Percentiles rank a stretch among this genome's conserved stretches.
Evolutionary conservation across 1,140 invertebrate genomes (phyloP).

Genomic region (Megathymus violae): DNA sequence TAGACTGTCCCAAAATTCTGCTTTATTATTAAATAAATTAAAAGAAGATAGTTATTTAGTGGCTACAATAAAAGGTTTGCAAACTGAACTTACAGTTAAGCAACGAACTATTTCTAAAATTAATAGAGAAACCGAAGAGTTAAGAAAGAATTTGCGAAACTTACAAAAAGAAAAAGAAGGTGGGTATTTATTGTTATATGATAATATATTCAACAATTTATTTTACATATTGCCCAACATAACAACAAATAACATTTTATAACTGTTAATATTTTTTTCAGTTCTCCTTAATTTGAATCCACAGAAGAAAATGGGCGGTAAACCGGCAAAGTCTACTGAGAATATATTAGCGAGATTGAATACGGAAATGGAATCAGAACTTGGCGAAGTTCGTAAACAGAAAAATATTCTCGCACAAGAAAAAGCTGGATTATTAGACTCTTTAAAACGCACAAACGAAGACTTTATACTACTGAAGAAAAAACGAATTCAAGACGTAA

Average conservation of each 20-base stretch:
- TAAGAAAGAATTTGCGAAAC: slow-evolving; percentile 89
- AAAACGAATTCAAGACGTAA: slow-evolving; percentile 90
- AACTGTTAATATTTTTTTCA: slow-evolving; percentile 46
- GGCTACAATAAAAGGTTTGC: slow-evolving; percentile 90
- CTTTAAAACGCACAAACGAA: slow-evolving; percentile 86
- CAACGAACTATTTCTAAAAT: slow-evolving; percentile 88
- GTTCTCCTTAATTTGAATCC: slow-evolving; percentile 80
- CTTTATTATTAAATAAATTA: slow-evolving; percentile 82
- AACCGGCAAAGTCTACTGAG: slow-evolving; percentile 77
- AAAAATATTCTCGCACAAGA: slow-evolving; percentile 85
- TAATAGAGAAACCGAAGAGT: slow-evolving; percentile 89
- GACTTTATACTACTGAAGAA: slow-evolving; percentile 89
- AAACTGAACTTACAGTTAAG: slow-evolving; percentile 88
- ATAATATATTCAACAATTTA: neutral
- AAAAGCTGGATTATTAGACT: slow-evolving; percentile 85
- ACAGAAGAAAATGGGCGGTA: slow-evolving; percentile 75
- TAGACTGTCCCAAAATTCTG: slow-evolving; percentile 82
- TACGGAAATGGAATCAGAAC: slow-evolving; percentile 72
- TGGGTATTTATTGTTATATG: too few species aligned
- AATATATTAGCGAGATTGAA: slow-evolving; percentile 80
- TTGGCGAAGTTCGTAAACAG: slow-evolving; percentile 77
- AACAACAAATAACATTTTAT: too few species aligned
- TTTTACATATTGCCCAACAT: too few species aligned
- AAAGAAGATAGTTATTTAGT: slow-evolving; percentile 90
- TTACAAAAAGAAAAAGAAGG: slow-evolving; percentile 90